Conservation (phyloP, 2,113 vertebrate species). For the Aix galericulata region DNA sequence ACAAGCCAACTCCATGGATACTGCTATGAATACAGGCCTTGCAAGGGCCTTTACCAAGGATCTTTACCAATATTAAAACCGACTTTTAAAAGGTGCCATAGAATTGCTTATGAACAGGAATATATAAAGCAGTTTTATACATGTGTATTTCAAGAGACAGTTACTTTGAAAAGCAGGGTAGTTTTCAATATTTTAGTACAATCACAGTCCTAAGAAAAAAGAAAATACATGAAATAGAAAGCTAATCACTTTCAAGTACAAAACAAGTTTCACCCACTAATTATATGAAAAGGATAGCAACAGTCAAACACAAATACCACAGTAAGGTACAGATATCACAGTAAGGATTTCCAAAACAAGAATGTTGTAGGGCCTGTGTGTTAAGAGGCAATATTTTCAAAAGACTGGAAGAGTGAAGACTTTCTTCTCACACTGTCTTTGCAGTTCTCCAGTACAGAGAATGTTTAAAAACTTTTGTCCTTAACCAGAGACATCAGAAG, state of each 20-base stretch:
- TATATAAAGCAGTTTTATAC: not conserved
- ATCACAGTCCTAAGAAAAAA: not conserved
- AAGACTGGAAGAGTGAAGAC: accelerated
- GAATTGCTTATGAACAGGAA: not conserved
- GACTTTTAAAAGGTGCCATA: not conserved
- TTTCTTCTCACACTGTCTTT: not conserved
- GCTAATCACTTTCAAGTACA: not conserved
- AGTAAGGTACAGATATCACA: not conserved
- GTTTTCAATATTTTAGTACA: not conserved
- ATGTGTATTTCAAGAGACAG: no score
- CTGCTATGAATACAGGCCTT: not conserved
- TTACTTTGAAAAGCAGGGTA: not conserved
- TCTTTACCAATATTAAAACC: not conserved
- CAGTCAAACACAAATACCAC: not conserved
- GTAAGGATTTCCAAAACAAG: not conserved
- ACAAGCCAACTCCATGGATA: not conserved
- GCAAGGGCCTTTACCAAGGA: not conserved
- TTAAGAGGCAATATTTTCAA: not conserved
- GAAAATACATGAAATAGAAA: not conserved
- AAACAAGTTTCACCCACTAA: not conserved
- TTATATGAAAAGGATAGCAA: not conserved
- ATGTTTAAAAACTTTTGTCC: not conserved
- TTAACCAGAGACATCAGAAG: not conserved
- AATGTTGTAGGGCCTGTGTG: not conserved
- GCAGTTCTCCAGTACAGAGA: not conserved